Percentiles rank a stretch among this genome's conserved stretches.
Conservation (phyloP, 1,140 invertebrate genomes). For the Rhizoglyphus robini region DNA sequence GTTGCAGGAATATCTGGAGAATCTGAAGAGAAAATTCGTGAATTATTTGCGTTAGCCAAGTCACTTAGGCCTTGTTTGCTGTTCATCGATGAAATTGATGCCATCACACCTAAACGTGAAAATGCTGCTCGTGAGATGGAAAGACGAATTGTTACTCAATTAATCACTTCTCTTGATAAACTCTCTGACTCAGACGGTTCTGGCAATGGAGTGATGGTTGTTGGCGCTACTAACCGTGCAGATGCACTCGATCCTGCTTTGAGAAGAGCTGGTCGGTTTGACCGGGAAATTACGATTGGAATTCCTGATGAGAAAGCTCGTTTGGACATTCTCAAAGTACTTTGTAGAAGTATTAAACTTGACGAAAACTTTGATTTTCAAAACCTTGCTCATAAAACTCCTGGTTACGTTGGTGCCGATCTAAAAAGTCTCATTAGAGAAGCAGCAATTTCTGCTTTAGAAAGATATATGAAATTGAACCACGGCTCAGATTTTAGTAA, state of each 20-base stretch:
- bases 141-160: conserved; percentile 76
- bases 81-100: conserved; percentile 91
- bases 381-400: conserved; percentile 63
- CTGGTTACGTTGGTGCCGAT: conserved; percentile 95
- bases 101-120: conserved; percentile 66
- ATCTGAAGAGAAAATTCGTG: conserved; percentile 78
- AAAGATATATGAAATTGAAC: conserved; percentile 33
- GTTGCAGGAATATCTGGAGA: conserved; percentile 85
- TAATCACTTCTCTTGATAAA: conserved; percentile 75
- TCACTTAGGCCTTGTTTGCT: conserved; percentile 61
- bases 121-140: conserved; percentile 86
- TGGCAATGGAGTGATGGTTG: conserved; percentile 53
- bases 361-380: conserved; percentile 51
- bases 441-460: conserved; percentile 70
- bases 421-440: conserved; percentile 68
- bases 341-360: conserved; percentile 51
- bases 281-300: conserved; percentile 76
- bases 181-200: conserved; percentile 20
- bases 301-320: conserved; percentile 75
- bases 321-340: conserved; percentile 40
- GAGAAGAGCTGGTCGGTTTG: conserved; percentile 70
- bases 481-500: not conserved
- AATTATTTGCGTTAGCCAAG: conserved; percentile 71
- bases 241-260: conserved; percentile 85
- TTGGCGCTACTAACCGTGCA: conserved; percentile 87